Percentiles rank a stretch among this genome's conserved stretches.
phyloP scores from a whole-genome alignment of 2,797 vertebrate species.

The Paguma larvata region DNA sequence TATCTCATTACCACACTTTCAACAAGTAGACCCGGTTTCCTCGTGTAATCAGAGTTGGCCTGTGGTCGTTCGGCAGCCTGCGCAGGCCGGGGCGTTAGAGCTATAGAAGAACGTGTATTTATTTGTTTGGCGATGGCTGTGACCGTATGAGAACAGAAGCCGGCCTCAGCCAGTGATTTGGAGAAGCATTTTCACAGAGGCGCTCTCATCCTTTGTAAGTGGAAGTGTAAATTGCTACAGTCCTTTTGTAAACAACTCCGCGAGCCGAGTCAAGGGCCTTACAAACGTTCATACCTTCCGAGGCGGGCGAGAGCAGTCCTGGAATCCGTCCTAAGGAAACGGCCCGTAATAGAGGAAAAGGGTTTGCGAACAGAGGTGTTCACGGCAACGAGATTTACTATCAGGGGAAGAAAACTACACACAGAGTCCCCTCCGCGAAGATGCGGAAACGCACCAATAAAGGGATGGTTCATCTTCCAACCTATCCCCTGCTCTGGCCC shows the following conservation, averaged over 20 bases:
- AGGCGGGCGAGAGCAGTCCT: not conserved
- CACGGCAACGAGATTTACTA: not conserved
- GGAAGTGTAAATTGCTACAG: conserved; percentile 68
- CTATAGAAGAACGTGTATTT: conserved; percentile 65
- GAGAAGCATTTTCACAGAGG: conserved; percentile 14
- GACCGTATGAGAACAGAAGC: not conserved
- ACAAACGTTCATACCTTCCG: not conserved
- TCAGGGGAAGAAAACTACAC: not conserved
- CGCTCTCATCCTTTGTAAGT: conserved; percentile 58
- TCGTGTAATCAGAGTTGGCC: conserved; percentile 74
- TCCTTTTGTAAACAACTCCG: conserved; percentile 55
- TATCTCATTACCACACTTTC: conserved; percentile 80
- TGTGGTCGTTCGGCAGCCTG: conserved; percentile 19
- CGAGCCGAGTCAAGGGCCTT: conserved; percentile 48
- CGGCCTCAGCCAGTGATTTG: conserved; percentile 18
- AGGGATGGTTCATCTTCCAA: not conserved
- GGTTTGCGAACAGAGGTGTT: not conserved
- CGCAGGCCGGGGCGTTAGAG: conserved; percentile 55
- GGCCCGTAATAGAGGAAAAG: not conserved
- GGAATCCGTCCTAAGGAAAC: not conserved
- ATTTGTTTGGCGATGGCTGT: conserved; percentile 44
- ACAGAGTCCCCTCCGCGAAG: not conserved
- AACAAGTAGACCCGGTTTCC: conserved; percentile 72
- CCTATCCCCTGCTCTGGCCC: not conserved
- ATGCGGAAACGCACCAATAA: not conserved